Evolutionary conservation across 1,140 invertebrate species (phyloP).

Genomic region (Drosophila elegans): DNA sequence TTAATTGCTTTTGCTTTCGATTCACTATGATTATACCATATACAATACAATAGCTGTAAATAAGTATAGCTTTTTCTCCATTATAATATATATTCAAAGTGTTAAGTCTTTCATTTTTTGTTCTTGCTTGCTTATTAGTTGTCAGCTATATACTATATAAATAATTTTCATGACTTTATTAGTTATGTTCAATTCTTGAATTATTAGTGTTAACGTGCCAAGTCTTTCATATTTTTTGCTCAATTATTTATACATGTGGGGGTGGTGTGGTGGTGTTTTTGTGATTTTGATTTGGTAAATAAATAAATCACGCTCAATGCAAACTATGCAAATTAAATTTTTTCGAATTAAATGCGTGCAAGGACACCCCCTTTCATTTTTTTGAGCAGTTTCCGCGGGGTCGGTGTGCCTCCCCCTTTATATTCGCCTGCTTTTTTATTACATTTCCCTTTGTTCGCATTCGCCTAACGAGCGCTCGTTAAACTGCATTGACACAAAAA

Average conservation of each 20-base stretch:
- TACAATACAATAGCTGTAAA: conserved; percentile 76
- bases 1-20: conserved; percentile 45
- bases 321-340: conserved; percentile 56
- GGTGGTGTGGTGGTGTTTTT: conserved; percentile 17
- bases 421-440: conserved; percentile 54
- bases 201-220: conserved; percentile 79
- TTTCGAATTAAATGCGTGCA: conserved; percentile 41
- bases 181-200: conserved; percentile 57
- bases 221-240: conserved; percentile 72
- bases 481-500: conserved; percentile 80
- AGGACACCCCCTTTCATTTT: conserved; percentile 11
- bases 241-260: conserved; percentile 63
- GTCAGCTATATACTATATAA: conserved; percentile 40
- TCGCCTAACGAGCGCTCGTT: conserved; percentile 77
- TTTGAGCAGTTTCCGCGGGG: conserved; percentile 20
- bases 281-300: conserved; percentile 29
- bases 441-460: conserved; percentile 68
- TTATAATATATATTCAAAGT: conserved; percentile 75
- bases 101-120: conserved; percentile 81
- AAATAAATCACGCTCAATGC: conserved; percentile 42
- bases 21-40: conserved; percentile 52
- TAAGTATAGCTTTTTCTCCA: conserved; percentile 57
- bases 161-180: conserved; percentile 33
- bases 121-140: conserved; percentile 71
- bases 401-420: conserved; percentile 2